Percentiles rank a stretch among this genome's conserved stretches.
These are phyloP conservation scores for Cisticola juncidis DNA, from an alignment of 2,113 vertebrate genomes.

Conservation along the genomic window DNA sequence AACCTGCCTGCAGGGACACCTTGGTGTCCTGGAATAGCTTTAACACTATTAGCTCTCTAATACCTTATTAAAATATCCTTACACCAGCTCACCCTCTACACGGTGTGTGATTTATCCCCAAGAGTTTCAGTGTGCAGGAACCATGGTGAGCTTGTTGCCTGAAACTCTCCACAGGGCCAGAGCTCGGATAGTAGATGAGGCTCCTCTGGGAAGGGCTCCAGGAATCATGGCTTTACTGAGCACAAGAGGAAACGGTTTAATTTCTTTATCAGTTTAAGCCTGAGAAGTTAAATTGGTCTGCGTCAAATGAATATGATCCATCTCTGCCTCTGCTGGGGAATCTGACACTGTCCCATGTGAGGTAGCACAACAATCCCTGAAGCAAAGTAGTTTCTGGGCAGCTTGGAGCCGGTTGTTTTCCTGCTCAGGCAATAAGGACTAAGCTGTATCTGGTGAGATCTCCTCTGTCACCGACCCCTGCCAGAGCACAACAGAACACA, in stretches of 20 bases:
- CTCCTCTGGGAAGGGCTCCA: background rate
- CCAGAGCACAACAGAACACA: background rate
- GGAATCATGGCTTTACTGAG: background rate
- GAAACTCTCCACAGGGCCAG: background rate
- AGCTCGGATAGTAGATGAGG: background rate
- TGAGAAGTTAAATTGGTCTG: background rate
- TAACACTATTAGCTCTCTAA: background rate
- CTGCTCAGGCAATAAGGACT: background rate
- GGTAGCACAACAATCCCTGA: background rate
- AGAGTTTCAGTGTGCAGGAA: background rate
- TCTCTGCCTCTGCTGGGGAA: background rate
- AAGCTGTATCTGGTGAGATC: background rate
- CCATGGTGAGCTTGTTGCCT: rapidly evolving
- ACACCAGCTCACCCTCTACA: background rate
- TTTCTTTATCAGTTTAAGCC: background rate
- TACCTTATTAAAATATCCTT: background rate
- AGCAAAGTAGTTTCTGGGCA: background rate
- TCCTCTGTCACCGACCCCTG: background rate
- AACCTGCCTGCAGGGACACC: background rate
- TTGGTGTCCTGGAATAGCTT: background rate
- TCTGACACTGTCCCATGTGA: background rate
- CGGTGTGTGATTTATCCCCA: background rate
- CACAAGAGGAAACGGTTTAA: background rate
- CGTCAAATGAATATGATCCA: background rate
- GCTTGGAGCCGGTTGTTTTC: background rate